Evolutionary conservation across 2,888 invertebrate species (phyloP).

Genomic region (Clepsis dumicolana): DNA sequence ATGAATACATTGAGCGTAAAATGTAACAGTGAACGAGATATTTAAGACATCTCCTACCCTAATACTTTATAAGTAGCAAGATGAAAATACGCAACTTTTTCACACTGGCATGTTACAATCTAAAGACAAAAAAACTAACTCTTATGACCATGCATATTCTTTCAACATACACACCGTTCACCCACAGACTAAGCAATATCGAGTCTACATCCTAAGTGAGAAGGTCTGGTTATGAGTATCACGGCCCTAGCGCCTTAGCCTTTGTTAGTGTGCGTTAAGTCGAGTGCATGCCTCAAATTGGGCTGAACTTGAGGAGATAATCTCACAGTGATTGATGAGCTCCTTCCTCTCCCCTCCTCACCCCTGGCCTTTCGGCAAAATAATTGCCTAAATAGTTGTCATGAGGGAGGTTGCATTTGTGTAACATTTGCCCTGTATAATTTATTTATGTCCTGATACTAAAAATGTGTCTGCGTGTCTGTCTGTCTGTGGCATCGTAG

Average conservation of each 20-base stretch:
- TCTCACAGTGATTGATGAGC: conserved; percentile 88
- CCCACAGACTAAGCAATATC: conserved; percentile 4
- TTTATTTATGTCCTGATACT: no score
- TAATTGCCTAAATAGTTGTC: neutral
- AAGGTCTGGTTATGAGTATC: neutral
- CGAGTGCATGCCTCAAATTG: conserved; percentile 80
- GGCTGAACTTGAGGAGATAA: conserved; percentile 88
- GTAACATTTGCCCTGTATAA: no score
- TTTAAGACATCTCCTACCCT: neutral
- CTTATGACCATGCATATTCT: neutral
- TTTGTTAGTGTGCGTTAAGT: conserved; percentile 73
- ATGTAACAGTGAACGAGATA: neutral
- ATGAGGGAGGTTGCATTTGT: no score
- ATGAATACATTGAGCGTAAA: neutral
- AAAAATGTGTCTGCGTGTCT: no score
- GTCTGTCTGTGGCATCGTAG: no score
- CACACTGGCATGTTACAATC: neutral
- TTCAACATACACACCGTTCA: no score
- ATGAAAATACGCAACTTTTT: neutral
- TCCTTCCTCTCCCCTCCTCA: conserved; percentile 52
- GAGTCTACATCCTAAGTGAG: neutral
- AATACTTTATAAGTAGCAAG: neutral
- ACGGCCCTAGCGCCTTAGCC: neutral
- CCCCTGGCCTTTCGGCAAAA: neutral
- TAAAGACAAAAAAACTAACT: neutral